Evolutionary conservation across 2,113 vertebrate genomes (phyloP).

Genomic region (Antennarius striatus): DNA sequence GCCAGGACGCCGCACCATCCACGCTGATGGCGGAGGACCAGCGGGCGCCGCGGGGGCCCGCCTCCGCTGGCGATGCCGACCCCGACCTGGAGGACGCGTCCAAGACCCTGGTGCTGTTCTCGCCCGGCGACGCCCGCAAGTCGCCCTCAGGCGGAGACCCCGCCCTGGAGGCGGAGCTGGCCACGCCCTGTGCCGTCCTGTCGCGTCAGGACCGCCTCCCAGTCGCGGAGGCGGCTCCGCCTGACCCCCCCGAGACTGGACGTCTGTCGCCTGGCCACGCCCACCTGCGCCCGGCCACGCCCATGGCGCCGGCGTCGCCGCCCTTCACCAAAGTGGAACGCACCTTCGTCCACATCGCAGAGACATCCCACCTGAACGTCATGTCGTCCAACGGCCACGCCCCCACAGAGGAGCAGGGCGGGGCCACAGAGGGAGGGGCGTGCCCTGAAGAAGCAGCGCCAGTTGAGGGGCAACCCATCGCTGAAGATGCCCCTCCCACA

Average conservation of each 20-base stretch:
- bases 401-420: slow-evolving; percentile 63
- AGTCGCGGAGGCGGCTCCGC: slow-evolving; percentile 38
- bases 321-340: slow-evolving; percentile 96
- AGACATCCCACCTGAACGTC: slow-evolving; percentile 92
- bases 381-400: slow-evolving; percentile 89
- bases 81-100: slow-evolving; percentile 93
- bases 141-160: slow-evolving; percentile 84
- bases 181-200: slow-evolving; percentile 80
- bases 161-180: slow-evolving; percentile 83
- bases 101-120: slow-evolving; percentile 94
- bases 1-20: slow-evolving; percentile 91
- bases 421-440: slow-evolving; percentile 54
- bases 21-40: slow-evolving; percentile 93
- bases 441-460: slow-evolving; percentile 35
- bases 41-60: slow-evolving; percentile 81
- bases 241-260: slow-evolving; percentile 80
- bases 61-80: slow-evolving; percentile 87
- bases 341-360: slow-evolving; percentile 94
- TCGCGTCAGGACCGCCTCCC: slow-evolving; percentile 83
- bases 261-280: slow-evolving; percentile 87
- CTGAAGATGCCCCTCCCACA: slow-evolving; percentile 40
- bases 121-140: slow-evolving; percentile 93
- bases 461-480: slow-evolving; percentile 36
- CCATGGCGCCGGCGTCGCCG: slow-evolving; percentile 83
- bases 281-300: slow-evolving; percentile 81